Percentiles rank a stretch among this genome's conserved stretches.
Conservation (phyloP, 2,113 vertebrate species). For the Odontophorus gujanensis region DNA sequence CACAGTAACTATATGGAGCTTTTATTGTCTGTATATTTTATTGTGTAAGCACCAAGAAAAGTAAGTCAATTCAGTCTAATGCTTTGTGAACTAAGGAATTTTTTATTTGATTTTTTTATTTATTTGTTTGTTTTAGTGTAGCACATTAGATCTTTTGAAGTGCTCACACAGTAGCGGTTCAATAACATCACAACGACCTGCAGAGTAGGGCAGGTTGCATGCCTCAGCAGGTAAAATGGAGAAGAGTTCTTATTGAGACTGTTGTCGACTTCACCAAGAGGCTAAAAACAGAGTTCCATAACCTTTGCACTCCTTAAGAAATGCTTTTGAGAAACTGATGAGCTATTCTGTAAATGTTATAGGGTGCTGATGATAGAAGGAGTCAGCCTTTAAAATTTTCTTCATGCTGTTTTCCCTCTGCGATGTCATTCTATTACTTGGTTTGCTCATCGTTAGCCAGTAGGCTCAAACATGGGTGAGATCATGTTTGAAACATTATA, state of each 20-base stretch:
- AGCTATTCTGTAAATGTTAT: slow-evolving; percentile 30
- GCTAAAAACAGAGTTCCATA: slow-evolving; percentile 11
- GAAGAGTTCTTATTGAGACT: neutral
- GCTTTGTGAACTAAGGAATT: neutral
- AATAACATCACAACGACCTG: neutral
- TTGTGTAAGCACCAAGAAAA: neutral
- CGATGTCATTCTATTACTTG: slow-evolving; percentile 29
- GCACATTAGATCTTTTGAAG: slow-evolving; percentile 6
- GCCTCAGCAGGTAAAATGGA: slow-evolving; percentile 20
- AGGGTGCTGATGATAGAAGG: neutral
- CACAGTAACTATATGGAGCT: neutral
- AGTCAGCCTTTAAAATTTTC: slow-evolving; percentile 29
- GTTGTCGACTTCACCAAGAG: neutral
- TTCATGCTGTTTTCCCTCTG: slow-evolving; percentile 33
- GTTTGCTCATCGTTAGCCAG: slow-evolving; percentile 16
- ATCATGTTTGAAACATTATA: neutral
- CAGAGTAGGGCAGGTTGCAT: neutral
- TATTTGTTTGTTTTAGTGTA: neutral
- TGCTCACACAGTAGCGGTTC: neutral
- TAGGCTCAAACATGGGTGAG: slow-evolving; percentile 16
- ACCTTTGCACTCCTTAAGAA: neutral
- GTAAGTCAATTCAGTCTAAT: neutral
- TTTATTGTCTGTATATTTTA: neutral
- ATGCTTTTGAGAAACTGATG: neutral
- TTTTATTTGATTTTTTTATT: neutral